Conservation (phyloP, 2,888 invertebrate species). For the Morpho helenor region DNA sequence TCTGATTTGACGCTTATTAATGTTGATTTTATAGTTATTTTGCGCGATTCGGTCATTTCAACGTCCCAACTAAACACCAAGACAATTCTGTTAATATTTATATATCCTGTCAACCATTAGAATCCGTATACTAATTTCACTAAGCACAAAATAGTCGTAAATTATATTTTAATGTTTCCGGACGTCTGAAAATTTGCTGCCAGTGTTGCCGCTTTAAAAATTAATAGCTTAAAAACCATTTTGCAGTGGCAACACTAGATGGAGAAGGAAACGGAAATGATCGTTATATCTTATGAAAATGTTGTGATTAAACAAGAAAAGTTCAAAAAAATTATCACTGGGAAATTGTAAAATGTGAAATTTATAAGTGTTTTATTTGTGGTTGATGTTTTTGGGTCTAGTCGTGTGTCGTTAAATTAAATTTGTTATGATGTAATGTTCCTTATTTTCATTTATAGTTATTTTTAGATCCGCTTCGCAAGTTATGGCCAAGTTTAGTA, state of each 20-base stretch:
- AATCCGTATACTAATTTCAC: slow-evolving; percentile 65
- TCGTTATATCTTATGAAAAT: slow-evolving; percentile 59
- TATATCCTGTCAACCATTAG: slow-evolving; percentile 61
- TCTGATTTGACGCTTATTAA: slow-evolving; percentile 26
- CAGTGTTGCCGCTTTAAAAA: slow-evolving; percentile 70
- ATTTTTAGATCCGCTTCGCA: no score
- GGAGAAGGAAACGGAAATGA: slow-evolving; percentile 67
- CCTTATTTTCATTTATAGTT: no score
- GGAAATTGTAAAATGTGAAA: slow-evolving; percentile 63
- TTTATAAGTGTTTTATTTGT: slow-evolving; percentile 42
- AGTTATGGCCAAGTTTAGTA: no score
- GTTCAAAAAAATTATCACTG: slow-evolving; percentile 52
- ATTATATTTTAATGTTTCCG: slow-evolving; percentile 76
- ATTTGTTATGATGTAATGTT: no score
- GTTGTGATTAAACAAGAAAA: slow-evolving; percentile 45
- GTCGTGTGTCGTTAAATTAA: not conserved
- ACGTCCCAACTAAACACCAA: slow-evolving; percentile 53
- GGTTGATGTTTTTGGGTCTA: slow-evolving; percentile 16
- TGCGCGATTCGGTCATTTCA: slow-evolving; percentile 41
- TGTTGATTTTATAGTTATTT: slow-evolving; percentile 44
- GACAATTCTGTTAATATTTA: slow-evolving; percentile 65
- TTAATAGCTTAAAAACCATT: slow-evolving; percentile 72
- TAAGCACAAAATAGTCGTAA: slow-evolving; percentile 65
- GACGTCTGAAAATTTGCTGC: slow-evolving; percentile 57
- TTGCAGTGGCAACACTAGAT: slow-evolving; percentile 65